Evolutionary conservation across 2,888 invertebrate genomes (phyloP).

Genomic region (Diarsia mendica): DNA sequence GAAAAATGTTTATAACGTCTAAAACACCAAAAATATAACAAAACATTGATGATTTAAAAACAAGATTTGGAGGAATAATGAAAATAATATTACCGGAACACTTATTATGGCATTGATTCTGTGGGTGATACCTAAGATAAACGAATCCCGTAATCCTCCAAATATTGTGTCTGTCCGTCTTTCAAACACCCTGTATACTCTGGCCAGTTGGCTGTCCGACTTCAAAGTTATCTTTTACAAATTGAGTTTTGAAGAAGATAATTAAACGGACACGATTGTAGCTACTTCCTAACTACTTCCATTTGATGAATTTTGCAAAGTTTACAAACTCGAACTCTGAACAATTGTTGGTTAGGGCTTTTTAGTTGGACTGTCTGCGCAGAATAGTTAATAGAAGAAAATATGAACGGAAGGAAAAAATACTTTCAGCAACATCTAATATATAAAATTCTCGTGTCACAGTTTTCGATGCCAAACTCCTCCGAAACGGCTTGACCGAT

Average conservation of each 20-base stretch:
- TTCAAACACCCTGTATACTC: constrained; percentile 5
- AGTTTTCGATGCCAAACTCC: too few species aligned
- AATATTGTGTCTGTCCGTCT: neutral
- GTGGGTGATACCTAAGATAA: neutral
- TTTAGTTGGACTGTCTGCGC: neutral
- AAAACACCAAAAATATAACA: neutral
- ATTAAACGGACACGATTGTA: constrained; percentile 26
- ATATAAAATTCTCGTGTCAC: too few species aligned
- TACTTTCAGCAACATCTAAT: too few species aligned
- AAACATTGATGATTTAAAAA: neutral
- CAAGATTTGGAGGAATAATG: neutral
- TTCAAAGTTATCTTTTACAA: constrained; percentile 28
- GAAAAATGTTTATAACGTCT: too few species aligned
- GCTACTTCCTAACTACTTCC: neutral
- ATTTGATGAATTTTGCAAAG: constrained; percentile 34
- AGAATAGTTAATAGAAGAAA: constrained; percentile 1
- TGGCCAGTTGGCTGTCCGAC: constrained; percentile 16
- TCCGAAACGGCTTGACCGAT: too few species aligned
- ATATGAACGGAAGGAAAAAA: too few species aligned
- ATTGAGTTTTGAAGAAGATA: constrained; percentile 26
- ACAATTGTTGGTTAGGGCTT: constrained; percentile 17
- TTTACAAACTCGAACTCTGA: constrained; percentile 4
- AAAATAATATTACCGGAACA: neutral
- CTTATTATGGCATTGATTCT: neutral
- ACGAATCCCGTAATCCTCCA: neutral